These are phyloP conservation scores for Brenthis daphne DNA, from an alignment of 2,888 invertebrate species.

Conservation along the genomic window DNA sequence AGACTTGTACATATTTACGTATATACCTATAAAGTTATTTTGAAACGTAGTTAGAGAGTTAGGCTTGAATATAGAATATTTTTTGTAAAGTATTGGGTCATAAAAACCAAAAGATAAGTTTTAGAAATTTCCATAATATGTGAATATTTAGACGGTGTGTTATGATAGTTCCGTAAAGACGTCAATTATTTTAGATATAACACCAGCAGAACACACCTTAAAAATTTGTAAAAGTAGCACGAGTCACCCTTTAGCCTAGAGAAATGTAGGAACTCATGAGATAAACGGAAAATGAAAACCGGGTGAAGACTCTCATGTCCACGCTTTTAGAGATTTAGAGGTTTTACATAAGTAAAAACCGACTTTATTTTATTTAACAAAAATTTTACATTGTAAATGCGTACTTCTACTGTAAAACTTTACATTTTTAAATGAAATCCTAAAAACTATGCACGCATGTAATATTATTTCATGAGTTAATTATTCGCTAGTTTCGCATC, in stretches of 20 bases:
- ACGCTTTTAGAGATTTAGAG: conserved; percentile 20
- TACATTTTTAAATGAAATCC: background rate
- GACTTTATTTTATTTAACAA: conserved; percentile 17
- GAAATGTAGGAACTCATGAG: conserved; percentile 28
- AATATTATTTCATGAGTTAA: no score
- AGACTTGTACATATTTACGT: no score
- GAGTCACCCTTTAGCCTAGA: conserved; percentile 15
- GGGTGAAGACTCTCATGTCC: conserved; percentile 32
- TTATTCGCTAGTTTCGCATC: no score
- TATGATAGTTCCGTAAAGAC: no score
- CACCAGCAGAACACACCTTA: background rate
- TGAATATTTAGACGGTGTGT: no score
- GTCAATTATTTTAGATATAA: background rate
- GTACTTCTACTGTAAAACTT: background rate
- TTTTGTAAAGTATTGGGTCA: no score
- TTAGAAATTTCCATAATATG: no score
- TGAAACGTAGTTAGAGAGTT: no score
- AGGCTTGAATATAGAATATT: no score
- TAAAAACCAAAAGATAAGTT: no score
- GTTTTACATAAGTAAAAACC: conserved; percentile 16
- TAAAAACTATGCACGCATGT: background rate
- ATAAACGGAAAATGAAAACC: conserved; percentile 32
- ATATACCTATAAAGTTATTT: no score
- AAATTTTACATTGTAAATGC: conserved; percentile 17
- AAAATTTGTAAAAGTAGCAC: conserved; percentile 14